phyloP scores from a whole-genome alignment of 2,113 vertebrate genomes.

The Carassius auratus region DNA sequence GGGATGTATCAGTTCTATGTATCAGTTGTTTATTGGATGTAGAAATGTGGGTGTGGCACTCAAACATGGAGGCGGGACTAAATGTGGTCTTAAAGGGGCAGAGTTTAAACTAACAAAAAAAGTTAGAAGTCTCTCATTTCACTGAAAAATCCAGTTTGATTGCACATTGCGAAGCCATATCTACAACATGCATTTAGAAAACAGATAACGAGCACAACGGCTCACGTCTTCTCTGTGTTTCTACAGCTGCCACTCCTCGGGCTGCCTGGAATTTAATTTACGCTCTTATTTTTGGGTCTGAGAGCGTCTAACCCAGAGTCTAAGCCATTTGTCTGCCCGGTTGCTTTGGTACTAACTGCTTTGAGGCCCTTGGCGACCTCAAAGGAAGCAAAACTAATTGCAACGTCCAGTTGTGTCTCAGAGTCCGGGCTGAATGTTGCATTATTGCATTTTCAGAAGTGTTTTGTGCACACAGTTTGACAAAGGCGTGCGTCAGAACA shows the following conservation, averaged over 20 bases:
- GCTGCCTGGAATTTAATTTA: slow-evolving; percentile 44
- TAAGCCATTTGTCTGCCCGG: slow-evolving; percentile 26
- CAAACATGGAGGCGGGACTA: not conserved
- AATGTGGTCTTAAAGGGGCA: not conserved
- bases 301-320: not conserved
- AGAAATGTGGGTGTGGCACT: not conserved
- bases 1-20: no score
- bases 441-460: not conserved
- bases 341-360: slow-evolving; percentile 8
- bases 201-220: not conserved
- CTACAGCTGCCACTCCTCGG: slow-evolving; percentile 55
- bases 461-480: not conserved
- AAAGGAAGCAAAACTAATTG: slow-evolving; percentile 34
- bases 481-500: slow-evolving; percentile 9
- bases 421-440: not conserved
- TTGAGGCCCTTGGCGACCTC: slow-evolving; percentile 7
- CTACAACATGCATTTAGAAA: not conserved
- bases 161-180: not conserved
- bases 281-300: slow-evolving; percentile 47
- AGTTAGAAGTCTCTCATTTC: not conserved
- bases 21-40: not conserved
- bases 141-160: not conserved
- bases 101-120: not conserved
- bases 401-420: slow-evolving; percentile 4
- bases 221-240: slow-evolving; percentile 47